phyloP scores from a whole-genome alignment of 2,888 invertebrate species.

The Pachymerium ferrugineum region DNA sequence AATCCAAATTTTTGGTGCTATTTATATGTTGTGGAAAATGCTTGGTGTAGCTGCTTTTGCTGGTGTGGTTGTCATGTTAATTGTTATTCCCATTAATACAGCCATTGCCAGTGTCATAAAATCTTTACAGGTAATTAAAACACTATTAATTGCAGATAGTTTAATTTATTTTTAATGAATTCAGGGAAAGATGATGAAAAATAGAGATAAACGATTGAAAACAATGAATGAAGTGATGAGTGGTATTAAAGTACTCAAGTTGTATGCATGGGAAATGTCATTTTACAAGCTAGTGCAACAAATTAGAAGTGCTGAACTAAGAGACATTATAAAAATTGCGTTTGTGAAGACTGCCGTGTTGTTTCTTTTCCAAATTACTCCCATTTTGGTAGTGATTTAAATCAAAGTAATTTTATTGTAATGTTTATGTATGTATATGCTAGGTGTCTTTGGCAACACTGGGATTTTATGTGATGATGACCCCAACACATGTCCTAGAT shows the following conservation, averaged over 20 bases:
- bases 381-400: constrained; percentile 12
- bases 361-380: constrained; percentile 22
- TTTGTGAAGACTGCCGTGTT: neutral
- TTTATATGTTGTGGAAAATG: constrained; percentile 29
- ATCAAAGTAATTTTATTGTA: too few relatives aligned
- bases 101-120: constrained; percentile 17
- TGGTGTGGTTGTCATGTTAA: constrained; percentile 29
- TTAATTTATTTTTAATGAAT: neutral
- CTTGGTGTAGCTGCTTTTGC: constrained; percentile 19
- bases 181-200: constrained; percentile 23
- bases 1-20: constrained; percentile 14
- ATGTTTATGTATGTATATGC: neutral
- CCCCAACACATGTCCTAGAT: neutral
- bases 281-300: constrained; percentile 81
- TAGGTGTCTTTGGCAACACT: constrained; percentile 27
- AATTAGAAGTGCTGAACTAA: constrained; percentile 81
- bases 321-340: constrained; percentile 41
- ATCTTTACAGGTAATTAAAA: neutral
- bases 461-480: constrained; percentile 11
- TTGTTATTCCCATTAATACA: constrained; percentile 25
- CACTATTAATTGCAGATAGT: neutral
- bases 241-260: constrained; percentile 59
- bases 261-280: constrained; percentile 92
- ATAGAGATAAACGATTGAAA: constrained; percentile 13
- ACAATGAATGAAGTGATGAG: constrained; percentile 28